These are phyloP conservation scores for Bruchidius siliquastri DNA, from an alignment of 2,888 invertebrate genomes.

Conservation along the genomic window DNA sequence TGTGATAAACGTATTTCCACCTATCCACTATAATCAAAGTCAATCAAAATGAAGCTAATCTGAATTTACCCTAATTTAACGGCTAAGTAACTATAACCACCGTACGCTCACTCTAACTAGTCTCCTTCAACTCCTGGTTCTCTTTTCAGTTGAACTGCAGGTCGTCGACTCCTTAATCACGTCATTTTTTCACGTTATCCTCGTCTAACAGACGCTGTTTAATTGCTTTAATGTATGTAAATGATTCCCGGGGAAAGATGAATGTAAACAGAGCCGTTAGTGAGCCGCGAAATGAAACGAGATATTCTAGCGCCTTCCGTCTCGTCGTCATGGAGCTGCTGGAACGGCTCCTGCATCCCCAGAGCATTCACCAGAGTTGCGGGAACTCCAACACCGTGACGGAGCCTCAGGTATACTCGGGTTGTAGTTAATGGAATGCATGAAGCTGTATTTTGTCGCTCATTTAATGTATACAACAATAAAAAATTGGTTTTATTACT, in stretches of 20 bases:
- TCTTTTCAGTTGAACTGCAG: constrained; percentile 10
- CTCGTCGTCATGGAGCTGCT: constrained; percentile 18
- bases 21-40: too few relatives aligned
- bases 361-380: constrained; percentile 23
- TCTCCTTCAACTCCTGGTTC: constrained; percentile 12
- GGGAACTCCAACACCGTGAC: constrained; percentile 11
- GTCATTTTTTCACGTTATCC: not conserved
- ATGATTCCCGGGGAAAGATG: constrained; percentile 42
- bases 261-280: constrained; percentile 42
- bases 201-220: constrained; percentile 24
- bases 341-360: constrained; percentile 12
- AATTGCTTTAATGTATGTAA: constrained; percentile 43
- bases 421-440: too few relatives aligned
- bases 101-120: not conserved
- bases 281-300: constrained; percentile 42
- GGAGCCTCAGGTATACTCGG: too few relatives aligned
- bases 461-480: too few relatives aligned
- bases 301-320: constrained; percentile 23
- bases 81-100: not conserved
- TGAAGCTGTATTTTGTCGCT: too few relatives aligned
- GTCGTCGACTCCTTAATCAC: not conserved
- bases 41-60: too few relatives aligned
- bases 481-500: too few relatives aligned
- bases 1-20: too few relatives aligned
- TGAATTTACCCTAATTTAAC: too few relatives aligned